Evolutionary conservation across 1,140 invertebrate genomes (phyloP).

Genomic region (Archivesica marissinica): DNA sequence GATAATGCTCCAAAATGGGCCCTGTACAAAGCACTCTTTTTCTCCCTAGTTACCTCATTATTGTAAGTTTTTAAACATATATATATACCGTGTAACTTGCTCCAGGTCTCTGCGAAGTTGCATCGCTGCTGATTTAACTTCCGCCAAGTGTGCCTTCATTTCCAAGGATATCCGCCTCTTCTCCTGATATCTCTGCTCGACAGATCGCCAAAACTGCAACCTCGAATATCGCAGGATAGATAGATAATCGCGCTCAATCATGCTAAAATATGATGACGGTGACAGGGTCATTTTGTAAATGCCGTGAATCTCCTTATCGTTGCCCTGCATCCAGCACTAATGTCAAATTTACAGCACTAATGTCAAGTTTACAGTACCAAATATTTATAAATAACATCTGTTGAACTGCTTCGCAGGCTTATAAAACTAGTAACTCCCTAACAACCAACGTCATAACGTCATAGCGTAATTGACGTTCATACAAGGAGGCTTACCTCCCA

Average conservation of each 20-base stretch:
- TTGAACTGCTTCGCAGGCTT: no score
- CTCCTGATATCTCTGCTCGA: conserved; percentile 30
- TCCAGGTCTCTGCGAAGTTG: conserved; percentile 17
- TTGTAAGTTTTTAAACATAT: no score
- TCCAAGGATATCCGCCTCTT: conserved; percentile 36
- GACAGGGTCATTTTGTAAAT: conserved; percentile 5
- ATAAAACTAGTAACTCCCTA: no score
- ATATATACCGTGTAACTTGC: not conserved
- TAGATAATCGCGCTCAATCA: not conserved
- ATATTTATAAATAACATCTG: no score
- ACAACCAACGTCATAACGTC: no score
- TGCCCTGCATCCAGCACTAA: not conserved
- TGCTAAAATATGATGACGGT: no score
- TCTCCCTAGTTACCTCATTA: not conserved
- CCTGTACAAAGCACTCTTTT: no score
- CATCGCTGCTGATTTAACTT: conserved; percentile 7
- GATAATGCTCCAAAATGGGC: no score
- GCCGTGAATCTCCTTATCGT: not conserved
- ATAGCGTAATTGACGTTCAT: no score
- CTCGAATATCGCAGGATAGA: not conserved
- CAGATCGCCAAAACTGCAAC: conserved; percentile 39
- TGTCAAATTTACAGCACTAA: no score
- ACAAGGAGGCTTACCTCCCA: no score
- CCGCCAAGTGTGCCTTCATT: conserved; percentile 15
- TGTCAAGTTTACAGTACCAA: no score